Conservation (phyloP, 2,888 invertebrate genomes). For the Prosopocoilus inquinatus region DNA sequence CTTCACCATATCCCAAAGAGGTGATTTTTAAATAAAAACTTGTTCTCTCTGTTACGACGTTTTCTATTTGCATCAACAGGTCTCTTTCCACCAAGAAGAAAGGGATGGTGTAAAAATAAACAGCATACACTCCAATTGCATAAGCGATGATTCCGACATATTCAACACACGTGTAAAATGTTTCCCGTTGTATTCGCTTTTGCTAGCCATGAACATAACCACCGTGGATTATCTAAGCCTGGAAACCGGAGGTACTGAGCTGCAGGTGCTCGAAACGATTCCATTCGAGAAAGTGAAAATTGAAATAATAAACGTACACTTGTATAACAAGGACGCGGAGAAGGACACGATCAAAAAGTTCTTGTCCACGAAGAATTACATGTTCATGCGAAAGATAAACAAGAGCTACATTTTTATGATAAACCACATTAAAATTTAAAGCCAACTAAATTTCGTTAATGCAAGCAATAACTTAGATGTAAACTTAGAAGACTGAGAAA, state of each 20-base stretch:
- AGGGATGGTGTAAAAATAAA: slow-evolving; percentile 51
- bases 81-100: slow-evolving; percentile 53
- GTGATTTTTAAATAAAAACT: slow-evolving; percentile 46
- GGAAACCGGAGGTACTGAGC: slow-evolving; percentile 57
- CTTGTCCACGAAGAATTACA: slow-evolving; percentile 45
- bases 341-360: slow-evolving; percentile 47
- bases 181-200: slow-evolving; percentile 78
- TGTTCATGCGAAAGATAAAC: slow-evolving; percentile 44
- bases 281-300: slow-evolving; percentile 56
- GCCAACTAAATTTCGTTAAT: not conserved
- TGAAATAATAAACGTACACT: slow-evolving; percentile 49
- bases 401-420: slow-evolving; percentile 39
- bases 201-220: slow-evolving; percentile 72
- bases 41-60: not conserved
- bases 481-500: slow-evolving; percentile 27
- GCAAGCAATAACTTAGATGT: slow-evolving; percentile 8
- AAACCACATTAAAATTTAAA: slow-evolving; percentile 13
- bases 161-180: slow-evolving; percentile 77
- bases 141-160: slow-evolving; percentile 57
- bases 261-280: slow-evolving; percentile 58
- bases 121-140: slow-evolving; percentile 55
- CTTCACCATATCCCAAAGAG: slow-evolving; percentile 73
- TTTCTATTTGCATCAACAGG: slow-evolving; percentile 41
- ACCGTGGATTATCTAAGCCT: slow-evolving; percentile 70
- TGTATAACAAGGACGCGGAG: slow-evolving; percentile 40